Conservation (phyloP, 1,140 invertebrate genomes). For the Aphelenchoides besseyi region DNA sequence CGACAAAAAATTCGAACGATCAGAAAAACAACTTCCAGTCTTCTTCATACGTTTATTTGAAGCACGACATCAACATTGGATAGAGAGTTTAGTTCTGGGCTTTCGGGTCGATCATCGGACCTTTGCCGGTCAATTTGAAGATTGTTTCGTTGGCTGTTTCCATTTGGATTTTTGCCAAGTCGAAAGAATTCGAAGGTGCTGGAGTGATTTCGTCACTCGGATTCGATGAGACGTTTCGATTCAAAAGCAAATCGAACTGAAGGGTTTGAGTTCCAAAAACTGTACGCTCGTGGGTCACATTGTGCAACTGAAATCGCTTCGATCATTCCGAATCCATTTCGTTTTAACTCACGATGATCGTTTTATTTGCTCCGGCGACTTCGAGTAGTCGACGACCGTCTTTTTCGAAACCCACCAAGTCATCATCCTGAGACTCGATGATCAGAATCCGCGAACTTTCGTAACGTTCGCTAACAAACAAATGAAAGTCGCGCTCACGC, state of each 20-base stretch:
- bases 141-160: too few relatives aligned
- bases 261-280: slow-evolving; percentile 12
- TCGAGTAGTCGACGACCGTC: neutral
- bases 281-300: slow-evolving; percentile 22
- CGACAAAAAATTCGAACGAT: too few relatives aligned
- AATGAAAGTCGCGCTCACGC: neutral
- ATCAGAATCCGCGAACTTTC: slow-evolving; percentile 10
- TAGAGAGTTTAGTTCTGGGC: too few relatives aligned
- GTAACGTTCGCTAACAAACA: neutral
- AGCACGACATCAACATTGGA: too few relatives aligned
- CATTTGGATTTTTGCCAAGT: too few relatives aligned
- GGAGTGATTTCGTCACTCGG: too few relatives aligned
- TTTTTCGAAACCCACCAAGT: slow-evolving; percentile 11
- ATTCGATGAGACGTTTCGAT: too few relatives aligned
- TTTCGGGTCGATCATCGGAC: too few relatives aligned
- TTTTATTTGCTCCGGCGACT: neutral
- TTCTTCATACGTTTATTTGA: too few relatives aligned
- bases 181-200: too few relatives aligned
- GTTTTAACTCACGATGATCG: slow-evolving; percentile 11
- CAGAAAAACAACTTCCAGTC: too few relatives aligned
- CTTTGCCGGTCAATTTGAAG: too few relatives aligned
- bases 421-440: slow-evolving; percentile 2
- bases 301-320: neutral
- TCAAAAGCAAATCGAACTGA: slow-evolving; percentile 10
- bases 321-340: neutral